These are phyloP conservation scores for Phyllopteryx taeniolatus DNA, from an alignment of 2,113 vertebrate genomes.

Conservation along the genomic window DNA sequence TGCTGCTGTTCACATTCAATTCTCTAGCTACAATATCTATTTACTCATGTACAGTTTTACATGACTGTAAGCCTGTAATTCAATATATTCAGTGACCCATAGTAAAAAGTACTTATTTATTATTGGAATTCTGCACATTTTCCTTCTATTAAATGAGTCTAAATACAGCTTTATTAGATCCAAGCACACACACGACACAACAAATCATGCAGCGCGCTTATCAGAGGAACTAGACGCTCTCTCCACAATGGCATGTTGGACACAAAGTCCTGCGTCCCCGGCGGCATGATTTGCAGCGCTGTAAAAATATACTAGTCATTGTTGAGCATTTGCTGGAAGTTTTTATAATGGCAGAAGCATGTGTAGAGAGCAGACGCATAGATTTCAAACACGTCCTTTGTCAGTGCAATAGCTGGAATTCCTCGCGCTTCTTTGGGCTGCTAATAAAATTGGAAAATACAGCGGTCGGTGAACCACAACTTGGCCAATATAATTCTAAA, in stretches of 20 bases:
- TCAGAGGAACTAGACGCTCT: conserved; percentile 8
- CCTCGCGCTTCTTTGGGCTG: conserved; percentile 6
- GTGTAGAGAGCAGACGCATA: conserved; percentile 31
- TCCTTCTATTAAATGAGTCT: background rate
- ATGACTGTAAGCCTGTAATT: background rate
- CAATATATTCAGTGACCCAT: background rate
- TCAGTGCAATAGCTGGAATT: conserved; percentile 37
- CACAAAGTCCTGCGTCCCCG: background rate
- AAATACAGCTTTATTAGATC: background rate
- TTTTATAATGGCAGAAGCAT: conserved; percentile 32
- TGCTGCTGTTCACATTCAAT: background rate
- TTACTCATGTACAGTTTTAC: background rate
- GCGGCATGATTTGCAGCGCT: conserved; percentile 24
- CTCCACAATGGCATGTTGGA: conserved; percentile 15
- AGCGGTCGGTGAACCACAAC: background rate
- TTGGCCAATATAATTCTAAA: background rate
- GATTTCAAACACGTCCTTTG: conserved; percentile 34
- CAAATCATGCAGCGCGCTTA: background rate
- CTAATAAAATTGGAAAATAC: conserved; percentile 14
- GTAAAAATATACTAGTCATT: conserved; percentile 40
- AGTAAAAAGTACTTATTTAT: background rate
- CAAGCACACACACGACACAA: background rate
- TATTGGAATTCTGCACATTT: background rate
- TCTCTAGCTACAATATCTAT: background rate
- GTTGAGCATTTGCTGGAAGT: conserved; percentile 38